These are phyloP conservation scores for Rhipidura dahli DNA, from an alignment of 2,113 vertebrate genomes.

Conservation along the genomic window DNA sequence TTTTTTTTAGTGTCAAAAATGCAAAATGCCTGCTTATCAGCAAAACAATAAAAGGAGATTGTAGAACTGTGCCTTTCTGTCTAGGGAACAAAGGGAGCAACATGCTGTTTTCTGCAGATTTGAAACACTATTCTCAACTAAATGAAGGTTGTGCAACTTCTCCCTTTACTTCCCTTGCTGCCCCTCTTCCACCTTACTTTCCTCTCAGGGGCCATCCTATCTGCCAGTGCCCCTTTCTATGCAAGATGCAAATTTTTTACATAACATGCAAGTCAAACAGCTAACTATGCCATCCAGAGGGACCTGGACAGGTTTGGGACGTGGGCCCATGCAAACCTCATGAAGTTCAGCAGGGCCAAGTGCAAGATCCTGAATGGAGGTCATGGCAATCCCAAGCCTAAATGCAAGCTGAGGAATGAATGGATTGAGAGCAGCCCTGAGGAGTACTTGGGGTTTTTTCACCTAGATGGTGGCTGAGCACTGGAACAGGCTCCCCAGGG, in stretches of 20 bases:
- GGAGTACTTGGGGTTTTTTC: not conserved
- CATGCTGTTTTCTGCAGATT: slow-evolving; percentile 29
- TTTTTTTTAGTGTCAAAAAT: slow-evolving; percentile 40
- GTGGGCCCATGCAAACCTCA: not conserved
- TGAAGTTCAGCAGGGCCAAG: not conserved
- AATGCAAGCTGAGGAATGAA: not conserved
- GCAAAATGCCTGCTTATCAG: slow-evolving; percentile 63
- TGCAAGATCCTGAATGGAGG: fast-evolving
- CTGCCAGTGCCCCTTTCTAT: not conserved
- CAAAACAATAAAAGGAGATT: slow-evolving; percentile 51
- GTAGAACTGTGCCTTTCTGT: slow-evolving; percentile 33
- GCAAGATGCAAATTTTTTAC: not conserved
- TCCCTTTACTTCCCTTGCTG: not conserved
- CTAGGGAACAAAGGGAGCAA: not conserved
- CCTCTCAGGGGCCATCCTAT: fast-evolving
- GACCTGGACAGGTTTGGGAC: not conserved
- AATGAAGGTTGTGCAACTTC: not conserved
- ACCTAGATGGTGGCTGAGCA: not conserved
- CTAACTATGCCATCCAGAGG: not conserved
- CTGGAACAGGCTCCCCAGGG: not conserved
- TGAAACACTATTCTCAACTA: not conserved
- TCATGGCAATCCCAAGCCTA: not conserved
- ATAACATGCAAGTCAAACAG: not conserved
- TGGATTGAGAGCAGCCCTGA: not conserved
- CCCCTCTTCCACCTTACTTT: not conserved